phyloP scores from a whole-genome alignment of 2,797 vertebrate species.

The Lagocephalus sceleratus region DNA sequence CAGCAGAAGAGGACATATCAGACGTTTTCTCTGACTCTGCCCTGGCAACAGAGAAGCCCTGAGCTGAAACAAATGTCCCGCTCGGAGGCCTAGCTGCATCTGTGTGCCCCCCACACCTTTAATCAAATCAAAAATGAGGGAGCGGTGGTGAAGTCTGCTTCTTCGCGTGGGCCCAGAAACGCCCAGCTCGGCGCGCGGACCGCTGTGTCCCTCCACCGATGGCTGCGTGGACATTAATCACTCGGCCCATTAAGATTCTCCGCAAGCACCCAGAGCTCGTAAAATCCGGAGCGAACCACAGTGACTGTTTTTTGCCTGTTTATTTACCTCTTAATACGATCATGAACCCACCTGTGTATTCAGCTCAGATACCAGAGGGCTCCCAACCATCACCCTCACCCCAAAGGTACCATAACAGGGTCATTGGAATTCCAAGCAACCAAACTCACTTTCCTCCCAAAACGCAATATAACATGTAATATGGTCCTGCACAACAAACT shows the following conservation, averaged over 20 bases:
- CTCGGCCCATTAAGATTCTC: conserved; percentile 54
- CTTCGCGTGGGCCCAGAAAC: conserved; percentile 21
- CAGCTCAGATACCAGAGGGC: conserved; percentile 2
- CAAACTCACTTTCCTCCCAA: no score
- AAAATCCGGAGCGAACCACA: conserved; percentile 48
- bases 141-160: neutral
- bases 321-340: conserved; percentile 44
- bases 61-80: no score
- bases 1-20: no score
- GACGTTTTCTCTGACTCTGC: no score
- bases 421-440: no score
- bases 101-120: no score
- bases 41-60: no score
- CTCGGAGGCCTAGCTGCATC: no score
- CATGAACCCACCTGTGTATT: conserved; percentile 8
- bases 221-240: conserved; percentile 54
- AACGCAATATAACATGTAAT: no score
- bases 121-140: no score
- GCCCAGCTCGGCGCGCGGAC: neutral
- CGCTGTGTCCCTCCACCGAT: conserved; percentile 28
- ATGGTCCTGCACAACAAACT: no score
- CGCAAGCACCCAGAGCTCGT: conserved; percentile 54
- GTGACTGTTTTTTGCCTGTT: conserved; percentile 37
- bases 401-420: no score
- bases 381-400: neutral